phyloP scores from a whole-genome alignment of 2,113 vertebrate species.

The Oryctolagus cuniculus region DNA sequence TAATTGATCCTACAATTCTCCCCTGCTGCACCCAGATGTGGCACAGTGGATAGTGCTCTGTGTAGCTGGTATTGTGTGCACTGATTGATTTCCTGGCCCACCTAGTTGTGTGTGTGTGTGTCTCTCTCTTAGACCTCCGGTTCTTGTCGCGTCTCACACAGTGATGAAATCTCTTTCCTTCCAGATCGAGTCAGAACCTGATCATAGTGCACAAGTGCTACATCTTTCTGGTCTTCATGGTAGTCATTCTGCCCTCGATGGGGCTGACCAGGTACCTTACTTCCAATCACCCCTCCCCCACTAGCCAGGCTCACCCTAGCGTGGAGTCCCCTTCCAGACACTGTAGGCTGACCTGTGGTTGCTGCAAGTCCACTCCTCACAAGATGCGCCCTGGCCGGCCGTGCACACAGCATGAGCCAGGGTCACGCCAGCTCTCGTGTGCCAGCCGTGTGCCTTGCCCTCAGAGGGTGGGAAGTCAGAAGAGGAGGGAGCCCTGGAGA shows the following conservation, averaged over 20 bases:
- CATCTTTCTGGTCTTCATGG: slow-evolving; percentile 97
- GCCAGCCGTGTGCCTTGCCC: background rate
- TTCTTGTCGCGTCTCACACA: background rate
- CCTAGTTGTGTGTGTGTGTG: no score
- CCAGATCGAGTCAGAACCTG: slow-evolving; percentile 95
- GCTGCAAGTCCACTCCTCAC: background rate
- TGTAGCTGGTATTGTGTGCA: background rate
- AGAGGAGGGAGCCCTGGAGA: background rate
- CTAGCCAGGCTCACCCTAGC: background rate
- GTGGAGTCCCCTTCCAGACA: background rate
- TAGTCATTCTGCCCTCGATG: slow-evolving; percentile 96
- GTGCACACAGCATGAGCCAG: background rate
- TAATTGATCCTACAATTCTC: background rate
- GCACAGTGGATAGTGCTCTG: background rate
- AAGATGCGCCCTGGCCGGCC: background rate
- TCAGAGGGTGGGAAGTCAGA: background rate
- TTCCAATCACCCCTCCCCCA: background rate
- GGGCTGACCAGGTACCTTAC: slow-evolving; percentile 94
- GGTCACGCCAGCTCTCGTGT: background rate
- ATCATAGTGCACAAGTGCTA: slow-evolving; percentile 98
- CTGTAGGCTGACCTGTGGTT: background rate
- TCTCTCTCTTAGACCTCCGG: background rate
- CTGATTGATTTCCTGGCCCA: background rate
- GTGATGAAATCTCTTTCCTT: slow-evolving; percentile 57
- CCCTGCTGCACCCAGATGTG: background rate